Base-by-base conservation (phyloP, 2,888 invertebrate species). In the Cataglyphis altisquamis region DNA sequence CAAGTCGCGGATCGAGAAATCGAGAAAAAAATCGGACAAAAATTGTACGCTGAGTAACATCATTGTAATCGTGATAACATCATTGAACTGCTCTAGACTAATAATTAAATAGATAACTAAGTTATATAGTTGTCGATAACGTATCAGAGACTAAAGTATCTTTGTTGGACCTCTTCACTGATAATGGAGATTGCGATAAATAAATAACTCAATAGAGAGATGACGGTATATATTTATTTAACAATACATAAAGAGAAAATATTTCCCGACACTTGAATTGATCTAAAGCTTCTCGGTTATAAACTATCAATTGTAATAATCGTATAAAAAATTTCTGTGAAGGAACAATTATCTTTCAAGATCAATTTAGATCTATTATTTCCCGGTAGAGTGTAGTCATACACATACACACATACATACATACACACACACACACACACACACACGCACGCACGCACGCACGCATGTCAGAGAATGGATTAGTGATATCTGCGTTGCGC, bases 401-500 rank as follows among this genome's bases (percentile, higher is more conserved):
- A 6, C 32, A 6, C 6, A 36, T 6, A 6, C 6, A 6, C 6
- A 36, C 32, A 6, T 0, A 6, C 32, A 6, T 0, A 32, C 0
- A 0, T 0, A 32, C 6, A 32, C 32, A 25, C 1, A 1, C 25
- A 1, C 25, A 5, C 32, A 5, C 5, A 32, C 32, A 5, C 4
- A 6, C 6, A 0, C 32, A 6, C 0, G 3, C 32, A 6, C 6
- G 0, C 0, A 0, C 0, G 3, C 32, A 6, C 32, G 1, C 2
- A 1, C 25, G 1, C 25, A 45, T 80, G 80, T 74, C 83, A 64
- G 62, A 21, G 70, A 82, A 63, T 74, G 87, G 88, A 89, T 89
- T 88, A 88, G 87, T 89, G 88, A 84, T 89, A 89, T 87, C 86
- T 86, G 60, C 84, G 74, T 55, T 83, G 84, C 85, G 62, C 68